Evolutionary conservation across 92 coral and sea anemone genomes (phyloP), one percentile per base, ranked within the genome.

Genomic region (Epizoanthus illoricatus): DNA sequence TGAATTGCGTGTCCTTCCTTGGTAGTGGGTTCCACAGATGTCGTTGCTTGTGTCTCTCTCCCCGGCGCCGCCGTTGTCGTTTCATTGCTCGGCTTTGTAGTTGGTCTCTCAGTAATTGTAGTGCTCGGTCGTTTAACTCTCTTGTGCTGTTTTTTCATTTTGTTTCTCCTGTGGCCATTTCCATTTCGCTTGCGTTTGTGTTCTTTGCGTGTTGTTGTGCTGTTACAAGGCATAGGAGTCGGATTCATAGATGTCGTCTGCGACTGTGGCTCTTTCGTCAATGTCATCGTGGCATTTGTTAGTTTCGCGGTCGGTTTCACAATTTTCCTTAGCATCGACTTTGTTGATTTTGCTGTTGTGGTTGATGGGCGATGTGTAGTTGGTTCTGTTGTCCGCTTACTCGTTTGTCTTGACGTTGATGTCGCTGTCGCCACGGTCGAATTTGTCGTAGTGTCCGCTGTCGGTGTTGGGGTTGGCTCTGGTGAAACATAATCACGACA

Each of bases 401-500:
- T 76, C 49, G 16, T 19, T 12, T 9, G 16, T 15, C 41, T 28
- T 56, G 79, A 13, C 18, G 79, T 73, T 73, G 43, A 8, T 36
- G 45, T 67, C n/a, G 56, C 18, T 75, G 69, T 61, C 20, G 79
- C 5, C 56, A 52, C 56, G 16, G 10, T 52, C 16, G 79, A 5
- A 9, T 3, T 13, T 21, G 71, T 23, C 0, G 68, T 60, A 16
- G 55, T 40, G 21, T 56, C 19, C 13, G 79, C 64, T 7, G 17
- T 58, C 40, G 55, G 64, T 0, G 69, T 75, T 28, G 68, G 12
- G n/a, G 71, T 41, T 40, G 58, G n/a, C 10, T 63, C 41, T 15
- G 71, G 71, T 59, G 57, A 21, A 5, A 78, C 82, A 36, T 78
- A 78, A 9, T 78, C 70, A 0, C 24, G 20, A 43, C 82, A 78